phyloP scores from a whole-genome alignment of 2,888 invertebrate species.

The Pollenia amentaria region DNA sequence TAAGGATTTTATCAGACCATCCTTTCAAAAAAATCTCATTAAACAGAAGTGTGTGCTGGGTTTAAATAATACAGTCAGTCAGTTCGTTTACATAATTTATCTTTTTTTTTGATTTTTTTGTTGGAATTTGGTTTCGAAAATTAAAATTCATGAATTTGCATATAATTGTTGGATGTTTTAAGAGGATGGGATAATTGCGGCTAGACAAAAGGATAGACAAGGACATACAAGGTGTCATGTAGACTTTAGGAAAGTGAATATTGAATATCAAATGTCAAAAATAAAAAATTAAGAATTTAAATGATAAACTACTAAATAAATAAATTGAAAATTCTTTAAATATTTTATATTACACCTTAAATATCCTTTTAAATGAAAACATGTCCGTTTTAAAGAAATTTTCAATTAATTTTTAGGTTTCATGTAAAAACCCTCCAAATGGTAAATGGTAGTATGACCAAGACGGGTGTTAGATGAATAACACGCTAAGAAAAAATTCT shows the following conservation, averaged over 20 bases:
- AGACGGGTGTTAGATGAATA: no score
- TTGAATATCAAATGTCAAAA: slow-evolving; percentile 39
- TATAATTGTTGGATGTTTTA: slow-evolving; percentile 15
- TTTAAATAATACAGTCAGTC: slow-evolving; percentile 18
- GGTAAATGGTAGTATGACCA: no score
- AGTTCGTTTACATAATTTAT: slow-evolving; percentile 66
- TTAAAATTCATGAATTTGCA: slow-evolving; percentile 60
- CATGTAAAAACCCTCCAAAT: no score
- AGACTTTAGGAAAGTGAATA: neutral
- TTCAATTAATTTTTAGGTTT: no score
- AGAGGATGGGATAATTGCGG: slow-evolving; percentile 40
- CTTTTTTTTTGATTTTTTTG: neutral
- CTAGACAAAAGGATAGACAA: slow-evolving; percentile 43
- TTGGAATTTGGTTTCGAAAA: slow-evolving; percentile 32
- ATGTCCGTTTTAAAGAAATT: no score
- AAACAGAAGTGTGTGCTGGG: slow-evolving; percentile 24
- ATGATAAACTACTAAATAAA: neutral
- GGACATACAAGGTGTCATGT: neutral
- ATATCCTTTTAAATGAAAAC: no score
- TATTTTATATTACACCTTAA: no score
- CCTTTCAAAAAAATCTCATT: slow-evolving; percentile 37
- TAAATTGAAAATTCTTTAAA: no score
- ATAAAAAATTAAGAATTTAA: neutral
- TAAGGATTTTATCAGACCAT: slow-evolving; percentile 33
- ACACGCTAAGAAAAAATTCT: no score